Evolutionary conservation across 2,888 invertebrate genomes (phyloP).

Genomic region (Notodromas monacha): DNA sequence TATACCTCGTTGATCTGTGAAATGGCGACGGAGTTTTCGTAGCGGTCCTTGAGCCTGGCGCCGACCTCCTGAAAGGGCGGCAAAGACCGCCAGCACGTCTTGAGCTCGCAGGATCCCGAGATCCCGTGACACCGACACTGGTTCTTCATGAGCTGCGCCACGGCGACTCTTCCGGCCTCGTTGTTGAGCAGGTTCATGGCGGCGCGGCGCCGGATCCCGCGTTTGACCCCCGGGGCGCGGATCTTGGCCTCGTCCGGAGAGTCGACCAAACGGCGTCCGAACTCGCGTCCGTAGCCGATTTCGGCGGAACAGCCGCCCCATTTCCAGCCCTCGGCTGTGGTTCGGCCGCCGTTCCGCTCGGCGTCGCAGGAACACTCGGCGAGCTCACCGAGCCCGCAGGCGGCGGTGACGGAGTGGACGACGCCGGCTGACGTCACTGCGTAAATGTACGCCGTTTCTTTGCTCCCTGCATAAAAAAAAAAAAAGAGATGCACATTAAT

Average conservation of each 20-base stretch:
- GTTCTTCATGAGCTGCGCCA: slow-evolving; percentile 18
- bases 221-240: slow-evolving; percentile 13
- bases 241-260: slow-evolving; percentile 18
- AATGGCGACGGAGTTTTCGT: too few species aligned
- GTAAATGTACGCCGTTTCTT: slow-evolving; percentile 24
- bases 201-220: slow-evolving; percentile 18
- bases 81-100: slow-evolving; percentile 24
- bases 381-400: slow-evolving; percentile 23
- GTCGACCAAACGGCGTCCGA: slow-evolving; percentile 22
- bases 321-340: slow-evolving; percentile 21
- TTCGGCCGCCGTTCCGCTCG: slow-evolving; percentile 16
- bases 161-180: slow-evolving; percentile 20
- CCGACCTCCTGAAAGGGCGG: slow-evolving; percentile 22
- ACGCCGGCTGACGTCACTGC: slow-evolving; percentile 24
- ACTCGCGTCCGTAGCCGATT: slow-evolving; percentile 21
- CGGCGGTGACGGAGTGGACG: slow-evolving; percentile 22
- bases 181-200: slow-evolving; percentile 25
- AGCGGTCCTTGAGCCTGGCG: slow-evolving; percentile 20
- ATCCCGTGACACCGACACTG: slow-evolving; percentile 25
- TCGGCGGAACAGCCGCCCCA: slow-evolving; percentile 24
- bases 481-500: too few species aligned
- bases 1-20: too few species aligned
- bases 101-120: slow-evolving; percentile 24
- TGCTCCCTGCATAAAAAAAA: slow-evolving; percentile 17
- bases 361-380: slow-evolving; percentile 24